Percentiles rank a stretch among this genome's conserved stretches.
These are phyloP conservation scores for Drosophila atripex DNA, from an alignment of 2,888 invertebrate species.

Conservation along the genomic window DNA sequence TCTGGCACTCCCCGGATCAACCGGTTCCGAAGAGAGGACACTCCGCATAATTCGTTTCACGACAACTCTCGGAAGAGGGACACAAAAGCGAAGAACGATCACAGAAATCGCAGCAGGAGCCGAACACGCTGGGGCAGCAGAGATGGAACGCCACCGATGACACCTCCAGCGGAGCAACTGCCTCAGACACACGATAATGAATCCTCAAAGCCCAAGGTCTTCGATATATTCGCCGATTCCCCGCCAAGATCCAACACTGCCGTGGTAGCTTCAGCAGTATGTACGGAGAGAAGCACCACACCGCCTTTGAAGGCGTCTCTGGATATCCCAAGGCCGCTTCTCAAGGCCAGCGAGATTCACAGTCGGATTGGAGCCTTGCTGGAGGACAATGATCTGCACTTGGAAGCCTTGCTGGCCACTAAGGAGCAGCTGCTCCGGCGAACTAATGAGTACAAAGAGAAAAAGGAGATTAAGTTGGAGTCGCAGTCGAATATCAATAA, in stretches of 20 bases:
- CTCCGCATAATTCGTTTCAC: background rate
- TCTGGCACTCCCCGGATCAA: background rate
- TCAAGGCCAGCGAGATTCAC: slow-evolving; percentile 73
- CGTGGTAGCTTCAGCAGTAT: slow-evolving; percentile 14
- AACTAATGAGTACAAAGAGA: slow-evolving; percentile 61
- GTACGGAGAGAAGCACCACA: slow-evolving; percentile 58
- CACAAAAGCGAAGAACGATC: background rate
- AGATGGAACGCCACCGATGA: slow-evolving; percentile 47
- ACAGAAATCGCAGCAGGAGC: slow-evolving; percentile 35
- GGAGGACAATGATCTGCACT: slow-evolving; percentile 74
- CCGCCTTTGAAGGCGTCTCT: slow-evolving; percentile 55
- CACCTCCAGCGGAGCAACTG: slow-evolving; percentile 11
- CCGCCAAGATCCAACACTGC: slow-evolving; percentile 67
- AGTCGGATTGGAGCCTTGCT: slow-evolving; percentile 78
- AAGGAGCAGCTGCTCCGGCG: slow-evolving; percentile 66
- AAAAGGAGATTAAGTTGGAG: slow-evolving; percentile 36
- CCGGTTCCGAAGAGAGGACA: slow-evolving; percentile 5
- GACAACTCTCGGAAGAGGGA: slow-evolving; percentile 2
- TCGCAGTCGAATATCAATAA: background rate
- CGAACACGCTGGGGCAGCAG: slow-evolving; percentile 18
- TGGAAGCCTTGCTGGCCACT: slow-evolving; percentile 67
- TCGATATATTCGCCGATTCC: slow-evolving; percentile 80
- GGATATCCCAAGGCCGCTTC: slow-evolving; percentile 13
- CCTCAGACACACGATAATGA: slow-evolving; percentile 8
- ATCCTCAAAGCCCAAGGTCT: slow-evolving; percentile 30